phyloP scores from a whole-genome alignment of 2,797 vertebrate genomes.

The Enteromius mattozi region DNA sequence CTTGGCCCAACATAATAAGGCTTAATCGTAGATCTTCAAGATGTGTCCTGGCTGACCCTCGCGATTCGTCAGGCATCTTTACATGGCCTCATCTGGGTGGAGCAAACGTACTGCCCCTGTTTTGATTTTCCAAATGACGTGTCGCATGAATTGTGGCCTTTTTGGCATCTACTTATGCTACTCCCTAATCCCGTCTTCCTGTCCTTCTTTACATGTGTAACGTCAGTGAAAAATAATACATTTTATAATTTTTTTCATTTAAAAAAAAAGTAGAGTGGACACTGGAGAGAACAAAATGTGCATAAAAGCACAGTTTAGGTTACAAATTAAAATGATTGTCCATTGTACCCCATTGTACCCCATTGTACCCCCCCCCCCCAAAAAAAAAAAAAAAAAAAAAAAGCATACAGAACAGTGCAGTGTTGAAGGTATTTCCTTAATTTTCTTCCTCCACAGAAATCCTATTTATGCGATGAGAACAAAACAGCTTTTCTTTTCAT shows the following conservation, averaged over 20 bases:
- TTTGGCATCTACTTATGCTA: constrained; percentile 35
- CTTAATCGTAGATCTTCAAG: constrained; percentile 84
- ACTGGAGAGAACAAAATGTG: neutral
- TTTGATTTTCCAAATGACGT: constrained; percentile 94
- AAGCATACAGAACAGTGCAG: neutral
- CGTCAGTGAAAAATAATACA: constrained; percentile 48
- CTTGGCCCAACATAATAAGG: constrained; percentile 81
- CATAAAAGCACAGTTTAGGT: constrained; percentile 33
- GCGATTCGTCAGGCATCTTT: constrained; percentile 74
- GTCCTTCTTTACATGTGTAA: constrained; percentile 21
- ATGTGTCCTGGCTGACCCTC: constrained; percentile 77
- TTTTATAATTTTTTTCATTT: neutral
- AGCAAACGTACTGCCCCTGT: constrained; percentile 88
- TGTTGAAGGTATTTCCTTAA: constrained; percentile 75
- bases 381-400: neutral
- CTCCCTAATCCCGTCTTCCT: constrained; percentile 7
- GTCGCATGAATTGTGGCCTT: constrained; percentile 84
- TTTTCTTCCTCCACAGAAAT: constrained; percentile 78
- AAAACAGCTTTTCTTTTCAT: constrained; percentile 89
- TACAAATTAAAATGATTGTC: neutral
- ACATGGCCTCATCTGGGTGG: constrained; percentile 90
- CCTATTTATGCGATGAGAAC: constrained; percentile 81
- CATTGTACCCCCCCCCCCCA: no score
- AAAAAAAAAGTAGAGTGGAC: neutral
- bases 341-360: no score